Percentiles rank a stretch among this genome's conserved stretches.
Evolutionary conservation across 2,113 vertebrate species (phyloP).

Genomic region (Crotalus viridis): DNA sequence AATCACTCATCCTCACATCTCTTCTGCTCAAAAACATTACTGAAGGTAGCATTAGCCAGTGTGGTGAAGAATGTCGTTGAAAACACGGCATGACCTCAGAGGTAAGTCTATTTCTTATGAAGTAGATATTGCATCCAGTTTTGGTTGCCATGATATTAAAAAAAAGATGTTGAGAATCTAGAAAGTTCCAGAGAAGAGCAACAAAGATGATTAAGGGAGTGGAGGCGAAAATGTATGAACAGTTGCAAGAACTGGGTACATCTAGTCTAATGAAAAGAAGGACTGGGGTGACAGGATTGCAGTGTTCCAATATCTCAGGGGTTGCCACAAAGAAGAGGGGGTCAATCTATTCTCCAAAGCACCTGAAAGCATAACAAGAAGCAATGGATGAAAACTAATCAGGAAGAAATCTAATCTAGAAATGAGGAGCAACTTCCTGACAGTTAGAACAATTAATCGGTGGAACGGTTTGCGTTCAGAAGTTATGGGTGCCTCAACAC

Average conservation of each 20-base stretch:
- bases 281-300: background rate
- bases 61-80: background rate
- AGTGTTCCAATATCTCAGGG: background rate
- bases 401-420: background rate
- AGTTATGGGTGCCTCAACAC: background rate
- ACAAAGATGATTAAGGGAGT: background rate
- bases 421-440: background rate
- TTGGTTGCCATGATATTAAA: background rate
- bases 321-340: background rate
- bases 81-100: background rate
- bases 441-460: background rate
- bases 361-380: background rate
- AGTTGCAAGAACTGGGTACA: background rate
- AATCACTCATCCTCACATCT: background rate
- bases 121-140: background rate
- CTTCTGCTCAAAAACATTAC: background rate
- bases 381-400: background rate
- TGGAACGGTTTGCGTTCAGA: background rate
- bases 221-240: background rate
- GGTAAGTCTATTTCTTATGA: background rate
- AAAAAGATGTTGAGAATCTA: background rate
- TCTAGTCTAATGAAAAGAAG: background rate
- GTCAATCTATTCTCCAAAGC: background rate
- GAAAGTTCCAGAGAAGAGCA: background rate
- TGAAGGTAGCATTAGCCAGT: background rate